These are phyloP conservation scores for Oscheius sp. DNA, from an alignment of 2,888 invertebrate species.

Conservation along the genomic window DNA sequence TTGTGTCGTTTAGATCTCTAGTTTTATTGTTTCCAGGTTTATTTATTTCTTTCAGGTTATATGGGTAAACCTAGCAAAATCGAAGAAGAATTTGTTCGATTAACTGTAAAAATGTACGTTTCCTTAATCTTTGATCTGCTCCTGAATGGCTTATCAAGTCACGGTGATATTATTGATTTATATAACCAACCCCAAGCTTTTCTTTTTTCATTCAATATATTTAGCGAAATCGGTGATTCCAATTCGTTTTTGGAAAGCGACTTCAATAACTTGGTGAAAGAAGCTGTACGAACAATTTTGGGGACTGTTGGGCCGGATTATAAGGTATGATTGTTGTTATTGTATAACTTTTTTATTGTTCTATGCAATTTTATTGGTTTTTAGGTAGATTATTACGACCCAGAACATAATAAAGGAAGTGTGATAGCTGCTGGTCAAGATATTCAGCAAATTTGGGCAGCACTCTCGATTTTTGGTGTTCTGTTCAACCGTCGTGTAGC, in stretches of 20 bases:
- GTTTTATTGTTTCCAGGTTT: neutral
- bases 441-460: conserved; percentile 58
- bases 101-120: conserved; percentile 49
- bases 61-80: conserved; percentile 7
- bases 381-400: conserved; percentile 52
- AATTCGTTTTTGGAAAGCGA: conserved; percentile 26
- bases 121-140: no score
- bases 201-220: no score
- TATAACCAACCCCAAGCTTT: no score
- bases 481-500: conserved; percentile 52
- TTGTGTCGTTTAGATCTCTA: conserved; percentile 4
- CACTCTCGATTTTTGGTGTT: conserved; percentile 55
- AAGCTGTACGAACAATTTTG: conserved; percentile 47
- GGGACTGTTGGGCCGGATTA: conserved; percentile 48
- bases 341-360: neutral
- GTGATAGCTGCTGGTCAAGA: conserved; percentile 48
- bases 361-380: conserved; percentile 17
- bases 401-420: conserved; percentile 43
- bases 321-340: conserved; percentile 34
- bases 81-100: conserved; percentile 43
- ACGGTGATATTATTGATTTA: no score
- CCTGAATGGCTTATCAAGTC: no score
- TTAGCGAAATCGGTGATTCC: conserved; percentile 9
- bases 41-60: neutral
- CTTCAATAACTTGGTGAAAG: conserved; percentile 50